Evolutionary conservation across 2,113 vertebrate species (phyloP).

Genomic region (Actenoides hombroni): DNA sequence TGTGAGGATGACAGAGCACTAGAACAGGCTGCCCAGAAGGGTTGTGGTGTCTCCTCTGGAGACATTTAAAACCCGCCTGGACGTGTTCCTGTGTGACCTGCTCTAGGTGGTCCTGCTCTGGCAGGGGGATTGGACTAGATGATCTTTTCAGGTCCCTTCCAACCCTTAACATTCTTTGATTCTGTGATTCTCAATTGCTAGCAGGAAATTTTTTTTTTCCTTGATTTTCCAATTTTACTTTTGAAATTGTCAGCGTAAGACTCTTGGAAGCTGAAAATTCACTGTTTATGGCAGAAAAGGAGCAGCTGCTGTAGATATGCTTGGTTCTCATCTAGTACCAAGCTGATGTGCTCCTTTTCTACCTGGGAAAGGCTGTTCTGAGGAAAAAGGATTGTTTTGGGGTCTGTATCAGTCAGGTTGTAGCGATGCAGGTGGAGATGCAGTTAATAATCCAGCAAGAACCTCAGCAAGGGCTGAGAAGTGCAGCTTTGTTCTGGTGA

Average conservation of each 20-base stretch:
- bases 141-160: too few species aligned
- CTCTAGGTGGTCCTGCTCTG: too few species aligned
- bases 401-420: not conserved
- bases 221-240: not conserved
- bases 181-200: not conserved
- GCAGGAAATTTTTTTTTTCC: not conserved
- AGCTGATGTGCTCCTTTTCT: not conserved
- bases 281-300: not conserved
- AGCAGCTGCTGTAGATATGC: not conserved
- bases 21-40: too few species aligned
- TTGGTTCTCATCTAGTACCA: not conserved
- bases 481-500: not conserved
- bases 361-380: not conserved
- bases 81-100: too few species aligned
- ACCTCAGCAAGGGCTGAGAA: not conserved
- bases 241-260: not conserved
- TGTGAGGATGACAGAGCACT: too few species aligned
- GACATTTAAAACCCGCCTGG: too few species aligned
- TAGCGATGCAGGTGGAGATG: rapidly evolving
- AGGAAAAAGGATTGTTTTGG: not conserved
- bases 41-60: too few species aligned
- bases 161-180: too few species aligned
- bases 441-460: not conserved
- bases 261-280: not conserved
- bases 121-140: too few species aligned